Conservation (phyloP, 2,888 invertebrate species). For the Punctoribates punctum region DNA sequence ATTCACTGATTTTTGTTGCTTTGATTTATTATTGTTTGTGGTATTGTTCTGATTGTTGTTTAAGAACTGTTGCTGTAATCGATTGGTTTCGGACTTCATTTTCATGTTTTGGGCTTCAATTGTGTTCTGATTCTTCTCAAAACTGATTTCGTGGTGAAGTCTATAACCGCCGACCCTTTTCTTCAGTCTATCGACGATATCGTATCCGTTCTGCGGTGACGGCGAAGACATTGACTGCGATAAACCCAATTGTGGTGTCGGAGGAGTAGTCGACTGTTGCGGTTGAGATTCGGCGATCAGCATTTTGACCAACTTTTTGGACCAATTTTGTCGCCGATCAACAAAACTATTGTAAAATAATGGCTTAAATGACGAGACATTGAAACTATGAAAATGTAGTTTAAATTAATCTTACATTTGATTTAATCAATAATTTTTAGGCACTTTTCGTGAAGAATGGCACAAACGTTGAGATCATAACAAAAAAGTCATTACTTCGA, state of each 20-base stretch:
- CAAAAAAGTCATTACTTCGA: not conserved
- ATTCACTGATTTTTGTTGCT: conserved; percentile 13
- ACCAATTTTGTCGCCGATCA: not conserved
- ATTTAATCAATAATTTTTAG: conserved; percentile 19
- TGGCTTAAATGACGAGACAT: not conserved
- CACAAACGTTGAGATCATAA: conserved; percentile 24
- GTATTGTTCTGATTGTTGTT: conserved; percentile 19
- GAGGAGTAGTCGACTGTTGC: conserved; percentile 23
- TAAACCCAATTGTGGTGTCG: conserved; percentile 19
- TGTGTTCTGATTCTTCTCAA: conserved; percentile 20
- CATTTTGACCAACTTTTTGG: not conserved
- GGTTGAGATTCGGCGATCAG: conserved; percentile 27
- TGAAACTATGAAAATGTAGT: not conserved
- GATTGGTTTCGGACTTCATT: conserved; percentile 18
- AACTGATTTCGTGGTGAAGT: conserved; percentile 4
- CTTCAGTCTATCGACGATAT: conserved; percentile 6
- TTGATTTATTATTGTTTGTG: conserved; percentile 5
- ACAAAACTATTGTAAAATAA: not conserved
- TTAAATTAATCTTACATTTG: not conserved
- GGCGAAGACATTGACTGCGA: conserved; percentile 10
- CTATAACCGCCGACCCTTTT: not conserved
- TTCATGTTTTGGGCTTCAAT: conserved; percentile 25
- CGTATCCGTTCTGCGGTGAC: not conserved
- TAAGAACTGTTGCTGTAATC: conserved; percentile 17
- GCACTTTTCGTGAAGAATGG: conserved; percentile 24